phyloP scores from a whole-genome alignment of 2,113 vertebrate species.

The Phoenicopterus ruber region DNA sequence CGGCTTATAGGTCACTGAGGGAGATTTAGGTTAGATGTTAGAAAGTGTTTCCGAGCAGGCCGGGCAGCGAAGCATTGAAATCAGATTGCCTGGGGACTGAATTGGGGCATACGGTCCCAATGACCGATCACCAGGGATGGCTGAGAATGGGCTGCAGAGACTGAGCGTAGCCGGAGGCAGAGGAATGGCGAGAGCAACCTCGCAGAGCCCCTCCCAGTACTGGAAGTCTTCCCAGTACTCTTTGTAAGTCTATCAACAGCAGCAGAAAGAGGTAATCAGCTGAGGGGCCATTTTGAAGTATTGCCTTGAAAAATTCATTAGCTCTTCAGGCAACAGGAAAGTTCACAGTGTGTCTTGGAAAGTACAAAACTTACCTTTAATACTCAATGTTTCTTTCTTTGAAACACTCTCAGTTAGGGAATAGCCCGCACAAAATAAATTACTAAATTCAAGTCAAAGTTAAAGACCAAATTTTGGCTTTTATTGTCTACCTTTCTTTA shows the following conservation, averaged over 20 bases:
- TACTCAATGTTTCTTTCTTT: background rate
- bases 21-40: background rate
- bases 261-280: background rate
- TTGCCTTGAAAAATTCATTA: background rate
- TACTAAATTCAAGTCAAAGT: background rate
- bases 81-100: background rate
- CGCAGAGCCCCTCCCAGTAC: background rate
- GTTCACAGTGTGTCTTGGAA: background rate
- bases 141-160: background rate
- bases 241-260: background rate
- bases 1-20: background rate
- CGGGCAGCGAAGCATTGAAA: background rate
- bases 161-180: background rate
- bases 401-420: background rate
- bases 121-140: background rate
- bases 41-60: background rate
- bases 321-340: background rate
- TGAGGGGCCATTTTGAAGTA: background rate
- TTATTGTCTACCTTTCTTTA: background rate
- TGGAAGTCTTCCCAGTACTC: background rate
- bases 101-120: accelerated
- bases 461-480: background rate
- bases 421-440: background rate
- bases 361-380: background rate
- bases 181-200: background rate